Percentiles rank a stretch among this genome's conserved stretches.
phyloP scores from a whole-genome alignment of 2,888 invertebrate species.

The Neocrepidodera transversa region DNA sequence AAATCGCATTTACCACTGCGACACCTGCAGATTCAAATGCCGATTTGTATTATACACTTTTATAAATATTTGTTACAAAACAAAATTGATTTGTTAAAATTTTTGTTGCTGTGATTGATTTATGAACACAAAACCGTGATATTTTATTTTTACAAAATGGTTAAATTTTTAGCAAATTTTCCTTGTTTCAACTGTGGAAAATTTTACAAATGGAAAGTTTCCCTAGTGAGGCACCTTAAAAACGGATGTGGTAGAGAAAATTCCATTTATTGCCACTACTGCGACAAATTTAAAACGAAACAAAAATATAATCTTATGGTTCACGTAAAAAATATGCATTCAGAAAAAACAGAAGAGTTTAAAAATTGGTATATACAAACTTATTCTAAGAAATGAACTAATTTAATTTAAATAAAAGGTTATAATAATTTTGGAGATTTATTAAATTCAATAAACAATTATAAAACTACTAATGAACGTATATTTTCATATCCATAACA shows the following conservation, averaged over 20 bases:
- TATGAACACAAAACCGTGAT: too few species aligned
- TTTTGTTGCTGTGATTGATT: too few species aligned
- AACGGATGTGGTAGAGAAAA: conserved; percentile 1
- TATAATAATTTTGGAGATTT: too few species aligned
- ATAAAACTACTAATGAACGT: too few species aligned
- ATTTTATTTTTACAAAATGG: not conserved
- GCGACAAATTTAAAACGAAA: conserved; percentile 18
- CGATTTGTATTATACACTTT: too few species aligned
- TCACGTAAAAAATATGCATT: conserved; percentile 24
- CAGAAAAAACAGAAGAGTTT: conserved; percentile 21
- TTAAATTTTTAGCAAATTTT: not conserved
- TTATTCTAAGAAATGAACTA: not conserved
- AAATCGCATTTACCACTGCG: too few species aligned
- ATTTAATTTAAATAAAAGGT: too few species aligned
- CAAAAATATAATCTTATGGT: conserved; percentile 31
- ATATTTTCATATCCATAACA: too few species aligned
- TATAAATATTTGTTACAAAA: too few species aligned
- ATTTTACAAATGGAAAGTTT: not conserved
- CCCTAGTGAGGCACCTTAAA: conserved; percentile 9
- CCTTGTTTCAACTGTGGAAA: not conserved
- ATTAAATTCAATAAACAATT: too few species aligned
- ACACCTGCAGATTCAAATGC: too few species aligned
- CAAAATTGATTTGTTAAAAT: too few species aligned
- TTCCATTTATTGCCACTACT: not conserved
- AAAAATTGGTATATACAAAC: conserved; percentile 18